Evolutionary conservation across 2,113 vertebrate species (phyloP).

Genomic region (Procapra przewalskii): DNA sequence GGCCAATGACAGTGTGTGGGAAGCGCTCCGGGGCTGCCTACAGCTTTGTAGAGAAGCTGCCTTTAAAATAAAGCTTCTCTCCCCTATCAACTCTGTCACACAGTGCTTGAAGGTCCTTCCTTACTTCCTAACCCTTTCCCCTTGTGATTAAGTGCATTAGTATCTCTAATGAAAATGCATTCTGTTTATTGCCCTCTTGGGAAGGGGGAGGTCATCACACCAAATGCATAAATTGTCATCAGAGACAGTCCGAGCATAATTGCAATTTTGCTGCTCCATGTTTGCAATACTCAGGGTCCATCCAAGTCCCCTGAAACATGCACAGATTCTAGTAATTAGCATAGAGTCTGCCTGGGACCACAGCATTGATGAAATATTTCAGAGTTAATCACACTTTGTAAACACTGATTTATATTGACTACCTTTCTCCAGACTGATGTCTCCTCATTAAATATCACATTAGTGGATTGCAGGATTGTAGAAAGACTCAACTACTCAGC

Average conservation of each 20-base stretch:
- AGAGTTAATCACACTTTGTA: conserved; percentile 97
- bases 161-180: conserved; percentile 90
- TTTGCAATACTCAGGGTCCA: conserved; percentile 78
- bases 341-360: conserved; percentile 86
- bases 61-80: conserved; percentile 75
- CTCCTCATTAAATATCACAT: conserved; percentile 99
- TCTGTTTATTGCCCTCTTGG: conserved; percentile 86
- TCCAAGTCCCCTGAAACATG: conserved; percentile 81
- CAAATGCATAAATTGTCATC: conserved; percentile 87
- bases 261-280: conserved; percentile 84
- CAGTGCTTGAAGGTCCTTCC: conserved; percentile 76
- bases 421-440: conserved; percentile 95
- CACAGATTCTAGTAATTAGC: conserved; percentile 87
- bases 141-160: conserved; percentile 88
- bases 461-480: conserved; percentile 87
- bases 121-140: conserved; percentile 82
- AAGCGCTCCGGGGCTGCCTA: conserved; percentile 17
- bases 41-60: conserved; percentile 63
- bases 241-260: conserved; percentile 84
- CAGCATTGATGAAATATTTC: conserved; percentile 94
- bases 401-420: conserved; percentile 99
- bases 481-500: conserved; percentile 83
- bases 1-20: neutral
- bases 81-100: conserved; percentile 70
- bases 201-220: conserved; percentile 84